These are phyloP conservation scores for Myotis pilosus DNA, from an alignment of 2,797 vertebrate genomes.

Conservation along the genomic window DNA sequence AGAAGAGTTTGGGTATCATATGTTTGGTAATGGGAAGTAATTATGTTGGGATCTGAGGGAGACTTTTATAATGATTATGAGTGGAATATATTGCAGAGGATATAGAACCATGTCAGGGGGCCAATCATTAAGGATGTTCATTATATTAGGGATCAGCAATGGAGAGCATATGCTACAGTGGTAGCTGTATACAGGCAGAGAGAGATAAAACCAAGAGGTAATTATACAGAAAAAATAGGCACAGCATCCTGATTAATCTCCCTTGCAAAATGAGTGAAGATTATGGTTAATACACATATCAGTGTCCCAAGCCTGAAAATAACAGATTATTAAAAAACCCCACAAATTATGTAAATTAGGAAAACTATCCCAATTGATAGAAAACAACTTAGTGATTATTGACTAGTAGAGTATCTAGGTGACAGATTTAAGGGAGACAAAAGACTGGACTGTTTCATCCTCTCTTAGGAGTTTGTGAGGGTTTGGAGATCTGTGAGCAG, in stretches of 20 bases:
- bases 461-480: not conserved
- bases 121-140: not conserved
- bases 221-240: not conserved
- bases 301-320: not conserved
- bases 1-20: not conserved
- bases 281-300: not conserved
- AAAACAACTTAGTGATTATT: not conserved
- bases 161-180: not conserved
- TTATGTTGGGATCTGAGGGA: not conserved
- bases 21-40: conserved; percentile 10
- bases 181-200: not conserved
- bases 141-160: not conserved
- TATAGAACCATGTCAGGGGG: not conserved
- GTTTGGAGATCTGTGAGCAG: not conserved
- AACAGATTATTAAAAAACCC: not conserved
- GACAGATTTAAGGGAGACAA: conserved; percentile 19
- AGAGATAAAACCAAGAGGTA: not conserved
- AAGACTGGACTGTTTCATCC: not conserved
- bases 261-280: not conserved
- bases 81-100: not conserved
- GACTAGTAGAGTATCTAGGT: not conserved
- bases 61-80: not conserved
- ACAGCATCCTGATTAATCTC: not conserved
- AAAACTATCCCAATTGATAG: not conserved
- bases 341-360: not conserved